Base-by-base conservation (phyloP, 2,113 vertebrate species). In the Ailuropoda melanoleuca region DNA sequence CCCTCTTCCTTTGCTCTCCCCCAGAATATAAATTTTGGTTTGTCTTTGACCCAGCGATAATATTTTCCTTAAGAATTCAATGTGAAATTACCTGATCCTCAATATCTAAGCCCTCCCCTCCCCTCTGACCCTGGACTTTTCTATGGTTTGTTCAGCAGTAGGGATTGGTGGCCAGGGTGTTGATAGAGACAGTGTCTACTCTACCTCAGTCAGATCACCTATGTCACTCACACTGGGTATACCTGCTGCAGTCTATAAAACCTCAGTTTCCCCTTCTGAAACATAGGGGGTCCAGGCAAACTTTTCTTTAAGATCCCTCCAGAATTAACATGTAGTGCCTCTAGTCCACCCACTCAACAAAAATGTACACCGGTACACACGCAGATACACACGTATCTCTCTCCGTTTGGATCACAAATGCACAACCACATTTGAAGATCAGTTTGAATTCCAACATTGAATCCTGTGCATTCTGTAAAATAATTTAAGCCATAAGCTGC, bases 1-100 rank as follows among this genome's bases (percentile, higher is more conserved):
- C 8, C 6, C 13, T 15, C 24, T 60, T n/a, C 37, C n/a, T 15
- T 50, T 55, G 9, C 24, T 83, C 34, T 64, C 31, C 82, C 95
- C 90, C 46, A 80, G 34, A 82, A 77, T 77, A 70, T 60, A 86
- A 46, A 15, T 88, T 87, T 87, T 87, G 58, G 55, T 94, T 92
- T 96, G 48, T 78, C 24, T 66, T n/a, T 97, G 75, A 96, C 89
- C 78, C 92, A 13, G 48, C 72, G 56, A 88, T 46, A 14, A 90
- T 91, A 46, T 87, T 97, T 97, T 96, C 64, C 26, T 96, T 96
- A 24, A 9, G 62, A 81, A 94, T 96, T 96, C 62, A 37, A 4
- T 53, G 2, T 58, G 37, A 98, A 3, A 83, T 94, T 1, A 39
- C n/a, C 83, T 19, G 53, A 88, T 95, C 90, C 34, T 29, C 68